These are phyloP conservation scores for Chamaea fasciata DNA, from an alignment of 2,113 vertebrate genomes.

Conservation along the genomic window DNA sequence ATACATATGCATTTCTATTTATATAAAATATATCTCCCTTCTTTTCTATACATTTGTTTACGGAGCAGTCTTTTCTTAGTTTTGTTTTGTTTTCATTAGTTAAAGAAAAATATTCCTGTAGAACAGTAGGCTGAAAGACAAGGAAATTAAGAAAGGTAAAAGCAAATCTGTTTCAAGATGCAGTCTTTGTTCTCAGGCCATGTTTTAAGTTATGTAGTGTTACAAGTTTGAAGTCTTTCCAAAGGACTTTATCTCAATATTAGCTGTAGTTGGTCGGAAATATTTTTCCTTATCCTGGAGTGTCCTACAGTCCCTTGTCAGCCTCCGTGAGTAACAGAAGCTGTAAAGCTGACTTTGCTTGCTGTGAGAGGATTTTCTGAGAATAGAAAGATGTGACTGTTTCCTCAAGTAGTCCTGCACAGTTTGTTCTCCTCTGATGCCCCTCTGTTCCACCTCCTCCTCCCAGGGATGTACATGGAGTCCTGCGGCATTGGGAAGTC, in stretches of 20 bases:
- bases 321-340: background rate
- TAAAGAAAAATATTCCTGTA: background rate
- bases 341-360: background rate
- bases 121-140: background rate
- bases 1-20: background rate
- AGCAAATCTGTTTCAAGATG: background rate
- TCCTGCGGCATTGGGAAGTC: background rate
- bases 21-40: background rate
- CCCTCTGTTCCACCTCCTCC: background rate
- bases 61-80: background rate
- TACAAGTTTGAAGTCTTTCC: background rate
- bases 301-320: background rate
- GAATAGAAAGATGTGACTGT: background rate
- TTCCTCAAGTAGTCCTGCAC: background rate
- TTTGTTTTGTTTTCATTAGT: background rate
- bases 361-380: constrained; percentile 3
- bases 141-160: background rate
- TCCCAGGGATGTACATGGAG: background rate
- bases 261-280: background rate
- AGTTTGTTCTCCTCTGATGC: background rate
- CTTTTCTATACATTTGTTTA: background rate
- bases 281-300: background rate
- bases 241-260: background rate
- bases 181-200: background rate
- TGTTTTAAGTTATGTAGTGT: background rate